These are phyloP conservation scores for Tragulus kanchil DNA, from an alignment of 2,113 vertebrate species.

Conservation along the genomic window DNA sequence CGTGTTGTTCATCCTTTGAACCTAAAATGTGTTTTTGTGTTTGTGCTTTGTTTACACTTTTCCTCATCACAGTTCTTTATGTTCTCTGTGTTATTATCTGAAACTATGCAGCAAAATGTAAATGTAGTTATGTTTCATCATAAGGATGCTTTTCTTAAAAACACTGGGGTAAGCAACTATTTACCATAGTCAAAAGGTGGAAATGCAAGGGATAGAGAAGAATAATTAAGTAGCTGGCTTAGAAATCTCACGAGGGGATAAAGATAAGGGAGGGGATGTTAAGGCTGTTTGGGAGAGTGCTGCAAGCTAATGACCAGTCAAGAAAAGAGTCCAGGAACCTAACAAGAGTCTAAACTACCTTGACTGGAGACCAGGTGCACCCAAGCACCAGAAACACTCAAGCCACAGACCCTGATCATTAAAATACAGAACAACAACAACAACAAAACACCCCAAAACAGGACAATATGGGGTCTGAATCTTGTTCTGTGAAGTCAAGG, in stretches of 20 bases:
- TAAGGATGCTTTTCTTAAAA: background rate
- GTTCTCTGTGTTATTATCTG: background rate
- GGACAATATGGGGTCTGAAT: background rate
- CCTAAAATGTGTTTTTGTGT: background rate
- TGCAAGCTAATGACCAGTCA: background rate
- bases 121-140: background rate
- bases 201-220: background rate
- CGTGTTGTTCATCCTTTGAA: background rate
- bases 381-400: background rate
- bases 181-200: background rate
- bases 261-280: background rate
- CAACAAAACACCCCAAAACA: background rate
- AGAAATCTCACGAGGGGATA: background rate
- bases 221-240: background rate
- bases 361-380: background rate
- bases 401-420: background rate
- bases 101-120: background rate
- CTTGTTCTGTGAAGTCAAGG: background rate
- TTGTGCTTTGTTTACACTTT: background rate
- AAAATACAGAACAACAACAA: background rate
- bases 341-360: background rate
- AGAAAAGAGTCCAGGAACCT: background rate
- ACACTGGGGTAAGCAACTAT: background rate
- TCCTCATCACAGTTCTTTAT: background rate
- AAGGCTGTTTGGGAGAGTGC: background rate